Conservation (phyloP, 2,797 vertebrate species). For the Pipistrellus pygmaeus region DNA sequence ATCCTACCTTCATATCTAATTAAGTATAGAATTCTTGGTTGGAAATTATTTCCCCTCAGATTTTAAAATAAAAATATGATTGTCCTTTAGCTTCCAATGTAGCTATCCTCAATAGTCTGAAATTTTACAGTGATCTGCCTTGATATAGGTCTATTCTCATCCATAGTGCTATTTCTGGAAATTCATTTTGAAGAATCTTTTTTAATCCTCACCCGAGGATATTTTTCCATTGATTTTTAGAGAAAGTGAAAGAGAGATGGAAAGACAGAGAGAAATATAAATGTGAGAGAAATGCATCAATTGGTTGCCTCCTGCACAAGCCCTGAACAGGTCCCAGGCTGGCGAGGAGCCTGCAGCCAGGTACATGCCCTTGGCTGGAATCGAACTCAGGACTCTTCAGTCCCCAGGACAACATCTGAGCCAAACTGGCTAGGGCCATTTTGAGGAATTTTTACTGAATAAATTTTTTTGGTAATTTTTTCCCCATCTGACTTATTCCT, state of each 20-base stretch:
- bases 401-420: too few species aligned
- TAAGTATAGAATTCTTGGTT: constrained; percentile 34
- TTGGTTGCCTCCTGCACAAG: too few species aligned
- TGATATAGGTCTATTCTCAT: not conserved
- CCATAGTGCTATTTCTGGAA: not conserved
- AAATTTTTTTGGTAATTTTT: not conserved
- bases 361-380: too few species aligned
- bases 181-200: not conserved
- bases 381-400: too few species aligned
- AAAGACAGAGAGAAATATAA: too few species aligned
- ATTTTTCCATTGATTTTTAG: too few species aligned
- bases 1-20: not conserved
- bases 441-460: not conserved
- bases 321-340: too few species aligned
- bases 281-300: too few species aligned
- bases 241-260: too few species aligned
- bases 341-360: too few species aligned
- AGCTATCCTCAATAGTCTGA: not conserved
- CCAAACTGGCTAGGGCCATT: not conserved
- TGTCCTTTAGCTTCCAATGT: not conserved
- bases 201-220: too few species aligned
- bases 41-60: constrained; percentile 8
- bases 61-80: not conserved
- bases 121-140: not conserved
- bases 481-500: not conserved